These are phyloP conservation scores for Stomatorhinus walkeri DNA, from an alignment of 2,797 vertebrate genomes.

Conservation along the genomic window DNA sequence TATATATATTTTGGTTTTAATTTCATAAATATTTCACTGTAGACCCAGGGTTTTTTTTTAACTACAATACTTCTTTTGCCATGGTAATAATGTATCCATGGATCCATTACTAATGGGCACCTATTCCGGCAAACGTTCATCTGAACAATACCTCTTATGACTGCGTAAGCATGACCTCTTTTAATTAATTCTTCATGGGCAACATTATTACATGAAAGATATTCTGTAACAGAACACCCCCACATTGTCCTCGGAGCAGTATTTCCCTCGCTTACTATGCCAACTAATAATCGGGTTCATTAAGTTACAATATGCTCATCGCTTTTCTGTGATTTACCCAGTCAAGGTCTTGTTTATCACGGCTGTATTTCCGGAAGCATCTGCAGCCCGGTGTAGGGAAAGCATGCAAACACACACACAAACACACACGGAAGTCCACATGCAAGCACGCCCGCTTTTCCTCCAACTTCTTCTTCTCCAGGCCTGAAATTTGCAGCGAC, in stretches of 20 bases:
- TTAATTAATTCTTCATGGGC: not conserved
- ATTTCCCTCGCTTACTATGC: not conserved
- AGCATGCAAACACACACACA: not conserved
- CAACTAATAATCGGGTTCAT: not conserved
- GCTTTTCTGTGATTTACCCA: not conserved
- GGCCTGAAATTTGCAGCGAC: not conserved
- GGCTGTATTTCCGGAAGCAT: not conserved
- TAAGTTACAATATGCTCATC: not conserved
- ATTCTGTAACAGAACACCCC: not conserved
- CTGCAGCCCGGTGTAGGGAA: not conserved
- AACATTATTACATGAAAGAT: not conserved
- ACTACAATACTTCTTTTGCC: not conserved
- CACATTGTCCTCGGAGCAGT: not conserved
- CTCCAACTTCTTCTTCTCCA: not conserved
- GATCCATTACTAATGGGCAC: not conserved
- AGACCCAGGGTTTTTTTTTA: not conserved
- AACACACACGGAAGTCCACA: not conserved
- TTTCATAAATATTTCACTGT: not conserved
- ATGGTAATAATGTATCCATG: not conserved
- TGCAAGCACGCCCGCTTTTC: not conserved
- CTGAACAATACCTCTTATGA: not conserved
- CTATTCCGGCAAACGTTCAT: not conserved
- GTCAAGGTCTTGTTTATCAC: not conserved
- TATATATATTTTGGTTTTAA: not conserved
- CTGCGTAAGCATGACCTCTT: not conserved